Conservation (phyloP, 1,140 invertebrate species). For the Laupala kohalensis region DNA sequence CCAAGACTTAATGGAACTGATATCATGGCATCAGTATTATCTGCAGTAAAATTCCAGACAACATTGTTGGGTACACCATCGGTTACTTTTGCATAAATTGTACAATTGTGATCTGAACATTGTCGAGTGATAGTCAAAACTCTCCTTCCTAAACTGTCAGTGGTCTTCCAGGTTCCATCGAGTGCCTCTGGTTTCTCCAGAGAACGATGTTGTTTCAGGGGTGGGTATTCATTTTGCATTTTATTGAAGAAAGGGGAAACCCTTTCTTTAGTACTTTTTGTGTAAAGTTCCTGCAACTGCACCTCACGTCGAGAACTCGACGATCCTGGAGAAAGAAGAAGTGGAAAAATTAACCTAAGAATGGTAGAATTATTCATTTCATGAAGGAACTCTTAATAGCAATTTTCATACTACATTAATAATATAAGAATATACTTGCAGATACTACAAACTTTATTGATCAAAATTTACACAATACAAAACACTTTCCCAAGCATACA, state of each 20-base stretch:
- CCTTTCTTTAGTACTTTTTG: slow-evolving; percentile 27
- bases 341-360: no score
- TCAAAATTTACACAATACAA: no score
- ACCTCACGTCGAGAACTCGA: slow-evolving; percentile 22
- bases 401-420: no score
- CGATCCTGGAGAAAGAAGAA: no score
- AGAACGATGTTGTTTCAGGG: slow-evolving; percentile 16
- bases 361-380: no score
- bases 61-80: slow-evolving; percentile 36
- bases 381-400: no score
- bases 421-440: no score
- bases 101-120: slow-evolving; percentile 47
- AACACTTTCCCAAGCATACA: no score
- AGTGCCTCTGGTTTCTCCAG: slow-evolving; percentile 28
- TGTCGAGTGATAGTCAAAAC: slow-evolving; percentile 48
- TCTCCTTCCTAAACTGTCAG: slow-evolving; percentile 34
- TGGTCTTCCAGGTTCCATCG: slow-evolving; percentile 26
- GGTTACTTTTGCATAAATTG: slow-evolving; percentile 42
- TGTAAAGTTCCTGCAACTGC: slow-evolving; percentile 27
- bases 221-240: slow-evolving; percentile 14
- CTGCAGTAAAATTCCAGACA: slow-evolving; percentile 40
- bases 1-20: slow-evolving; percentile 47
- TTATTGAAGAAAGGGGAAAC: slow-evolving; percentile 21
- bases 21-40: slow-evolving; percentile 47
- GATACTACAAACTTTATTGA: no score